Conservation (phyloP, 2,113 vertebrate genomes). For the Eurypyga helias region DNA sequence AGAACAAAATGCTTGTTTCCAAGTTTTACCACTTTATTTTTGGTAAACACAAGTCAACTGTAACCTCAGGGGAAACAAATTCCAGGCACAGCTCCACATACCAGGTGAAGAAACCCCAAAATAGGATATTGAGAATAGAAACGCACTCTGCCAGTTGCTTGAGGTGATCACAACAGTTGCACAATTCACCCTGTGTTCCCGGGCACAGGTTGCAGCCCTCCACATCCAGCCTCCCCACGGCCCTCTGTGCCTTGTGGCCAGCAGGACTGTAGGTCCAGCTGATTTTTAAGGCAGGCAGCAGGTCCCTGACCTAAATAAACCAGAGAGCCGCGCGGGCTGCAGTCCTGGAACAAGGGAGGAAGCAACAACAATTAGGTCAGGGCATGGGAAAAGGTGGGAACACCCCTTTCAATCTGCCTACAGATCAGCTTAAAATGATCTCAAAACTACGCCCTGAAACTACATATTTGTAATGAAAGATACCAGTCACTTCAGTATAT, state of each 20-base stretch:
- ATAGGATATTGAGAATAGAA: slow-evolving; percentile 12
- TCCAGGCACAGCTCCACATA: background rate
- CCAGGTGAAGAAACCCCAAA: slow-evolving; percentile 36
- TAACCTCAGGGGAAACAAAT: slow-evolving; percentile 20
- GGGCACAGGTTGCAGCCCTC: background rate
- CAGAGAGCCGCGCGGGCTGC: background rate
- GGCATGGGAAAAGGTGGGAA: background rate
- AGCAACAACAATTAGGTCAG: background rate
- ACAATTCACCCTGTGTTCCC: background rate
- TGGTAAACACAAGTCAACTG: background rate
- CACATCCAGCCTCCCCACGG: background rate
- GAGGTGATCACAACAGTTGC: background rate
- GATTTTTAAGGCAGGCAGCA: background rate
- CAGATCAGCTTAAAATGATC: background rate
- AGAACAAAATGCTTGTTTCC: background rate
- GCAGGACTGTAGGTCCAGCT: background rate
- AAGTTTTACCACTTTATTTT: slow-evolving; percentile 3
- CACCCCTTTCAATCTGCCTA: background rate
- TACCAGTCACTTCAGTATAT: background rate
- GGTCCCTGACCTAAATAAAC: background rate
- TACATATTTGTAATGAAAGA: background rate
- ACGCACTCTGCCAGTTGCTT: background rate
- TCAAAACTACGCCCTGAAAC: background rate
- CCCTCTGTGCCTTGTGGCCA: background rate
- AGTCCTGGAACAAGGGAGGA: background rate